Evolutionary conservation across 2,888 invertebrate genomes (phyloP).

Genomic region (Caenorhabditis sp.): DNA sequence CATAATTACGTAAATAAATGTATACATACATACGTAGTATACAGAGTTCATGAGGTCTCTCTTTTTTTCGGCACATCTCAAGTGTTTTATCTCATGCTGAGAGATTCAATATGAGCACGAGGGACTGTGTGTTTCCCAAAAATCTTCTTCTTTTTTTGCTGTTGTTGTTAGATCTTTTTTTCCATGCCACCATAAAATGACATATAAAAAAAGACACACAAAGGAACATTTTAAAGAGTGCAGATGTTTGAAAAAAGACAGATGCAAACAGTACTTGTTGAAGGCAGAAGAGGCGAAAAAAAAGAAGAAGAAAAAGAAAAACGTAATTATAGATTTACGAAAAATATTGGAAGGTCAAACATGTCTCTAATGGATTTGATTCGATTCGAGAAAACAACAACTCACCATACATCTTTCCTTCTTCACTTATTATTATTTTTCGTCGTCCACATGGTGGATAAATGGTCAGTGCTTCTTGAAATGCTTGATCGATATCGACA

Average conservation of each 20-base stretch:
- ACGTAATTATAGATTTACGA: not conserved
- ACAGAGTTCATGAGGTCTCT: too few species aligned
- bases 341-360: too few species aligned
- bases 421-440: constrained; percentile 99
- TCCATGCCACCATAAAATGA: too few species aligned
- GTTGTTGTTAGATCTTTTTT: too few species aligned
- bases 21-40: too few species aligned
- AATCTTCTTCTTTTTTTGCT: too few species aligned
- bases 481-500: constrained; percentile 95
- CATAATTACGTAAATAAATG: not conserved
- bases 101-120: too few species aligned
- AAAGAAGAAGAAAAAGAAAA: too few species aligned
- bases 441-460: constrained; percentile 98
- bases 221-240: constrained; percentile 2
- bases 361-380: not conserved
- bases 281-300: not conserved
- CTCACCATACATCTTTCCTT: constrained; percentile 99
- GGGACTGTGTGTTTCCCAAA: too few species aligned
- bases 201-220: too few species aligned
- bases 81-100: too few species aligned
- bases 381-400: not conserved
- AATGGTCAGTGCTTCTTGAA: constrained; percentile 98
- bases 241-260: constrained; percentile 15
- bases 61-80: too few species aligned
- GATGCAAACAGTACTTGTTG: constrained; percentile 13